Evolutionary conservation across 2,797 vertebrate genomes (phyloP), one percentile per base, ranked within the genome.

Genomic region (Perodicticus potto): DNA sequence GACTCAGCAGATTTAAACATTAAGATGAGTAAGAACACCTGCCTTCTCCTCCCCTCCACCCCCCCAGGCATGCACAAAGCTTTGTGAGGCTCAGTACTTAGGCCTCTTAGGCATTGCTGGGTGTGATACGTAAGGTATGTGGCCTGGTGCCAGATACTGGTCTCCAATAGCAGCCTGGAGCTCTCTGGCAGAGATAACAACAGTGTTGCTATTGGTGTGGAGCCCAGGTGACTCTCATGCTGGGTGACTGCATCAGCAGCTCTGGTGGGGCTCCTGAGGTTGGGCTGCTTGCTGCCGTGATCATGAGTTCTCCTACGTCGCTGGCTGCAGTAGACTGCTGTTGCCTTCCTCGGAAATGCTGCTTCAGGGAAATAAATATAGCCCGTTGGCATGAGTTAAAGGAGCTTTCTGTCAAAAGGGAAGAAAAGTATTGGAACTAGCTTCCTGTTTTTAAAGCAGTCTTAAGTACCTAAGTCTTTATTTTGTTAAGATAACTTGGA

Each of bases 1-100:
- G 98, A 98, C 95, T 98, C 97, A 98, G 98, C 98, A 98, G 59
- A 91, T 95, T 96, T 74, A 93, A 97, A 49, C 80, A 86, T 97
- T 88, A 1, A 65, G 86, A 97, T 89, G 80, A 97, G 93, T 95
- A 57, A 16, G 92, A 95, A 89, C 65, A 96, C 95, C 78, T 98
- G 72, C 61, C 85, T 94, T 22, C 25, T 77, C 19, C 3, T 29
- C 14, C 1, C 0, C 23, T 8, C 11, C 32, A 19, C n/a, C 82
- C 72, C 16, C 16, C 76, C 43, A 67, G 65, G 43, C 69, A 76
- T 91, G 73, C 49, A 2, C 27, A 84, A 82, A 87, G 59, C 81
- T 82, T 84, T 55, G 43, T 20, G 59, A 89, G 57, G 72, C 85
- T 82, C 45, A 7, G 13, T 22, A 14, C 14, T 40, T 40, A 40